Evolutionary conservation across 2,113 vertebrate genomes (phyloP).

Genomic region (Albula glossodonta): DNA sequence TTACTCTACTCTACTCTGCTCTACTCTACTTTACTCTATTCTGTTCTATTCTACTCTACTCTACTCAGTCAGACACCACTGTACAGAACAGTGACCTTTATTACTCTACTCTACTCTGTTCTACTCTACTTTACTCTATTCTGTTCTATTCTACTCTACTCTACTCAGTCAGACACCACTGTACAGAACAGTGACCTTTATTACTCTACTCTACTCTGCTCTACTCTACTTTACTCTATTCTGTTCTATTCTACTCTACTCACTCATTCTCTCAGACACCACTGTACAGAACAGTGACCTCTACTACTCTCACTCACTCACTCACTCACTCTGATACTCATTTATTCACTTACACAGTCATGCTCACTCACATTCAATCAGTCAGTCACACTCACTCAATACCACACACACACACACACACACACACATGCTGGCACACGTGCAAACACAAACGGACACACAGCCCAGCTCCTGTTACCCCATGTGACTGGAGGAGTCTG

Average conservation of each 20-base stretch:
- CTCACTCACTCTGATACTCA: slow-evolving; percentile 3
- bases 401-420: neutral
- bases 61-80: too few species aligned
- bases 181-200: neutral
- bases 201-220: neutral
- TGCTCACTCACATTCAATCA: neutral
- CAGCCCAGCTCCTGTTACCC: slow-evolving; percentile 58
- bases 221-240: neutral
- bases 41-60: neutral
- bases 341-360: neutral
- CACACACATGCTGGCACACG: neutral
- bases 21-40: too few species aligned
- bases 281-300: neutral
- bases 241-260: neutral
- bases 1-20: too few species aligned
- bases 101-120: too few species aligned
- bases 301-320: neutral
- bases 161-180: neutral
- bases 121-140: too few species aligned
- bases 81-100: neutral
- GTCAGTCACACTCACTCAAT: neutral
- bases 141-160: too few species aligned
- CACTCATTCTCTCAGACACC: neutral
- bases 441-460: slow-evolving; percentile 4
- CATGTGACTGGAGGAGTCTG: slow-evolving; percentile 62